Percentiles rank a stretch among this genome's conserved stretches.
Conservation (phyloP, 2,888 invertebrate genomes). For the Empis livida region DNA sequence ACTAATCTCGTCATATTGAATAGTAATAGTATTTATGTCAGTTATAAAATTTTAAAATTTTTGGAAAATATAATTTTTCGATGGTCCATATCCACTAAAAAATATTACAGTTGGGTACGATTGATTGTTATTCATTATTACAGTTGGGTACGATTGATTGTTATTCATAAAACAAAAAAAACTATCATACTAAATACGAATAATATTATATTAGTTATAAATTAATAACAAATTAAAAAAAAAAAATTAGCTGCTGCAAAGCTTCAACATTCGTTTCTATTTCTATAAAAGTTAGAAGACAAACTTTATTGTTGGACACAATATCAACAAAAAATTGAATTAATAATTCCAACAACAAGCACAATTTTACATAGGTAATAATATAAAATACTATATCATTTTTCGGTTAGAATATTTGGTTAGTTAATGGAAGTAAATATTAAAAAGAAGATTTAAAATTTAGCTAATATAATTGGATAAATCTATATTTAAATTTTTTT, state of each 20-base stretch:
- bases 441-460: neutral
- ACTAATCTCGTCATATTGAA: no score
- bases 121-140: no score
- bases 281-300: constrained; percentile 2
- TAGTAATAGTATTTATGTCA: no score
- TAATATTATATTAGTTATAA: neutral
- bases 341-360: no score
- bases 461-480: constrained; percentile 9
- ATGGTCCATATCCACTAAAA: no score
- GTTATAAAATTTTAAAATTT: no score
- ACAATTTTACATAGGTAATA: constrained; percentile 7
- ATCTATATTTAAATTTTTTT: constrained; percentile 7
- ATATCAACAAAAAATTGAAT: no score
- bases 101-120: no score
- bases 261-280: constrained; percentile 1
- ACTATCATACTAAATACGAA: neutral
- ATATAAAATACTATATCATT: constrained; percentile 8
- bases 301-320: constrained; percentile 2
- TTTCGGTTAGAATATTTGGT: constrained; percentile 12
- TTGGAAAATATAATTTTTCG: no score
- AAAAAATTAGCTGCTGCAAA: constrained; percentile 7
- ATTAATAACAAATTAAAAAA: constrained; percentile 4
- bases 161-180: no score
- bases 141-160: no score
- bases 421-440: constrained; percentile 12